phyloP scores from a whole-genome alignment of 1,140 invertebrate genomes.

The Bicyclus anynana region DNA sequence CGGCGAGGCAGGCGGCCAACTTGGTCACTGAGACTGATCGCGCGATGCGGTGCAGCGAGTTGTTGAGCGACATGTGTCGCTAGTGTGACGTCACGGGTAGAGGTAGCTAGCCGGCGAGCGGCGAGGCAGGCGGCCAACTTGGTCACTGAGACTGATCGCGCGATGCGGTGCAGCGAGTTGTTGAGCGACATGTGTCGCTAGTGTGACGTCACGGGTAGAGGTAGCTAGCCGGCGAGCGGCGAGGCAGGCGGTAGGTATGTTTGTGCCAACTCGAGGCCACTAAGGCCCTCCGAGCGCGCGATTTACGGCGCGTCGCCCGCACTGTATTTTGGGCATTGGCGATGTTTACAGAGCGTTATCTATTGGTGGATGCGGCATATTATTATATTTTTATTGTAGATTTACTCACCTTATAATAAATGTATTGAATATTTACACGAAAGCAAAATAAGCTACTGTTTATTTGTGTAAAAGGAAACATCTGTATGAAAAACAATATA shows the following conservation, averaged over 20 bases:
- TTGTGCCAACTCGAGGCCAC: slow-evolving; percentile 60
- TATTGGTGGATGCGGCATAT: slow-evolving; percentile 37
- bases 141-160: too few species aligned
- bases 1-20: slow-evolving; percentile 19
- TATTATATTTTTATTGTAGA: neutral
- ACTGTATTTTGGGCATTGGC: slow-evolving; percentile 74
- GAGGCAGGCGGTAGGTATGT: slow-evolving; percentile 44
- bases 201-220: neutral
- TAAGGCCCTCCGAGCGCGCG: slow-evolving; percentile 64
- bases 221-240: slow-evolving; percentile 8
- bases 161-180: too few species aligned
- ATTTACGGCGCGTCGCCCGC: slow-evolving; percentile 72
- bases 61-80: too few species aligned
- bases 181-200: neutral
- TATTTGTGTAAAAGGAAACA: too few species aligned
- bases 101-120: slow-evolving; percentile 7
- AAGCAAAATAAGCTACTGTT: too few species aligned
- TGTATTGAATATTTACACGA: too few species aligned
- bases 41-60: too few species aligned
- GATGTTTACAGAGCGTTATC: slow-evolving; percentile 34
- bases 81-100: too few species aligned
- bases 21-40: too few species aligned
- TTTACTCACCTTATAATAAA: too few species aligned
- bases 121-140: too few species aligned
- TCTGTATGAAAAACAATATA: too few species aligned